Evolutionary conservation across 2,113 vertebrate species (phyloP), one percentile per base, ranked within the genome.

Genomic region (Labeo rohita): DNA sequence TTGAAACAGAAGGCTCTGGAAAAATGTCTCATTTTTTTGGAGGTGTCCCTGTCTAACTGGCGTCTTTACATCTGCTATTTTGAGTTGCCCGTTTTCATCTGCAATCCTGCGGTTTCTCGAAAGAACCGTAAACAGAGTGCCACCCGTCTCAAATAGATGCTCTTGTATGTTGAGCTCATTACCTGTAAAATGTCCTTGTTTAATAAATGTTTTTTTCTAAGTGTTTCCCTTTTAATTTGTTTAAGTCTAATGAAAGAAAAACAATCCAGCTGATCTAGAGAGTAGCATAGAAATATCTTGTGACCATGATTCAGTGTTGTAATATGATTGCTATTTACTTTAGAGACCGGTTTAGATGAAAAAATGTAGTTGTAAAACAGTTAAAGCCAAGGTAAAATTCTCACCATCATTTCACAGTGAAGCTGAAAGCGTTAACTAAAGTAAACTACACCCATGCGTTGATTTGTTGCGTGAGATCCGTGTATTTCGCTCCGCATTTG

Each of bases 161-260:
- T 79, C 34, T 52, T 77, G 6, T 15, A n/a, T 28, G 43, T 80
- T 23, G 34, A 80, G 84, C 85, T 85, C 79, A 86, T 82, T 73
- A 89, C 86, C 87, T 87, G 83, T 85, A 85, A 91, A 92, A 92
- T 86, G 88, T 92, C 91, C 90, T 93, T 93, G 91, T 79, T 47
- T 61, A 87, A 74, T 87, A 87, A 84, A 87, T 87, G 54, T 87
- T 70, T 63, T 78, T 39, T 86, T 81, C 9, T 8, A 34, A 34
- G 84, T 36, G 8, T 54, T 39, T 63, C 18, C 4, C 18, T 66
- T 18, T 47, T 8, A 36, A 28, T 74, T n/a, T 74, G 3, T 23
- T 13, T 43, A 43, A 39, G 9, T 78, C 2, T 12, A 56, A n/a
- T n/a, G 18, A 43, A 43, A 43, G 2, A 8, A 18, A 4, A 18